Conservation (phyloP, 2,797 vertebrate genomes). For the Oreortyx pictus region DNA sequence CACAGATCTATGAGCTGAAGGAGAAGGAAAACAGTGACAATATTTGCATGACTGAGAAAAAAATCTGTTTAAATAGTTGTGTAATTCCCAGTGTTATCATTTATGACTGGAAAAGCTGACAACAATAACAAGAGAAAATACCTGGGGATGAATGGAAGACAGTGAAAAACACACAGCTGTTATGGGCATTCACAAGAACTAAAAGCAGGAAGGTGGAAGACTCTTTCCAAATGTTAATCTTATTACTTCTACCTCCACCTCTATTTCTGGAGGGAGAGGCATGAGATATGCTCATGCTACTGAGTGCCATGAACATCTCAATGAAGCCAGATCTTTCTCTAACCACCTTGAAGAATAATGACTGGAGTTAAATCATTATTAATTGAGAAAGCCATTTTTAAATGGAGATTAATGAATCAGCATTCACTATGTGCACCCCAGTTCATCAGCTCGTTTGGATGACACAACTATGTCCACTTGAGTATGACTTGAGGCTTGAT, state of each 20-base stretch:
- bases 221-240: neutral
- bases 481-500: neutral
- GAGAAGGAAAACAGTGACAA: neutral
- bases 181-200: neutral
- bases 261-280: neutral
- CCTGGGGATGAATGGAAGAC: neutral
- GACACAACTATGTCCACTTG: too few species aligned
- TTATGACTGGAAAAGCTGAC: neutral
- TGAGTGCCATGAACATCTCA: neutral
- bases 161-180: neutral
- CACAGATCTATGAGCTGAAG: neutral
- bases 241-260: neutral
- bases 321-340: neutral
- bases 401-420: neutral
- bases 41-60: constrained; percentile 8
- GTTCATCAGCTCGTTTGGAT: neutral
- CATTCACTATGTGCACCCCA: accelerated
- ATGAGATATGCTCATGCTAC: neutral
- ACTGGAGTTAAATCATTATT: neutral
- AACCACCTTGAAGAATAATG: neutral
- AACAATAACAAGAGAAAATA: neutral
- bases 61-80: neutral
- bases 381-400: neutral
- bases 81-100: neutral
- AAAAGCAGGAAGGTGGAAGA: neutral